Percentiles rank a stretch among this genome's conserved stretches.
Evolutionary conservation across 2,888 invertebrate species (phyloP).

Genomic region (Thecocarcelia acutangulata): DNA sequence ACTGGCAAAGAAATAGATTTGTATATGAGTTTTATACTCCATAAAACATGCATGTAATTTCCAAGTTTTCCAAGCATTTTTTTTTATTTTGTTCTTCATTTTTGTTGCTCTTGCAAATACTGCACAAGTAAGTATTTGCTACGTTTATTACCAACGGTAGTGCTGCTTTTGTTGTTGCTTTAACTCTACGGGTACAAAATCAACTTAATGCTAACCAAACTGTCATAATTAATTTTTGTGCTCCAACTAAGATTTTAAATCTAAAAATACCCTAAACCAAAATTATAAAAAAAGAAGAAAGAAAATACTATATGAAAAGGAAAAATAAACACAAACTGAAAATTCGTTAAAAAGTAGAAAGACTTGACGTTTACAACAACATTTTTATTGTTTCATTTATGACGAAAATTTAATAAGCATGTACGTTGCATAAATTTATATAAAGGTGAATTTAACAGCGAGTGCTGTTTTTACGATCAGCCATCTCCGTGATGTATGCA

Average conservation of each 20-base stretch:
- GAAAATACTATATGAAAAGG: background rate
- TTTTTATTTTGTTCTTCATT: background rate
- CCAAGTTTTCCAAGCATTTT: conserved; percentile 51
- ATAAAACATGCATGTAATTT: conserved; percentile 62
- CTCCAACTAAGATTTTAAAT: conserved; percentile 34
- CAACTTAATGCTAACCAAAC: conserved; percentile 61
- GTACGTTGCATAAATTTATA: conserved; percentile 11
- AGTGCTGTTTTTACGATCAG: background rate
- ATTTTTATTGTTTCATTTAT: conserved; percentile 47
- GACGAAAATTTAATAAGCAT: conserved; percentile 42
- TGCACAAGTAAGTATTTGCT: conserved; percentile 22
- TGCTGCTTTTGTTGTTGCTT: background rate
- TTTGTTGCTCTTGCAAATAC: background rate
- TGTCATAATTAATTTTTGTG: conserved; percentile 71
- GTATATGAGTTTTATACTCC: conserved; percentile 38
- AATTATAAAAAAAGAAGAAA: conserved; percentile 2
- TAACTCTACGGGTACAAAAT: conserved; percentile 41
- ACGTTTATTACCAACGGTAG: conserved; percentile 26
- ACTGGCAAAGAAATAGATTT: background rate
- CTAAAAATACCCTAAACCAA: conserved; percentile 27
- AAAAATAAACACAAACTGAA: conserved; percentile 12
- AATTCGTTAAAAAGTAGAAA: background rate
- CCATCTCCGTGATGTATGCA: conserved; percentile 6
- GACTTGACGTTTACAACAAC: background rate
- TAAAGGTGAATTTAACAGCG: conserved; percentile 13